phyloP scores from a whole-genome alignment of 2,888 invertebrate genomes.

The Chrysina gloriosa region DNA sequence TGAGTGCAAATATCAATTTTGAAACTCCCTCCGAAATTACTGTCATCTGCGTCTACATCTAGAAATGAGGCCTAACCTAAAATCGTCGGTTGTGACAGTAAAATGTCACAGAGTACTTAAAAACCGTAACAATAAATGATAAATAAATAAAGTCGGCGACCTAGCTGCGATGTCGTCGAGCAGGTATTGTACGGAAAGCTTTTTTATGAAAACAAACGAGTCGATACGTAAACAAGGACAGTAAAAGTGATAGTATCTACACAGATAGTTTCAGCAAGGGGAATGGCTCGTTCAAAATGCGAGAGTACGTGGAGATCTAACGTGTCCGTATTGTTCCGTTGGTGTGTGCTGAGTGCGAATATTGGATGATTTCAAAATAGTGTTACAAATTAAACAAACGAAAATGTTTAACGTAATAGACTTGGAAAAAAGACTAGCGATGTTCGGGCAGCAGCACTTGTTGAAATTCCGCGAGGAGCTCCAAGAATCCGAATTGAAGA shows the following conservation, averaged over 20 bases:
- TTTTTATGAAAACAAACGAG: conserved; percentile 25
- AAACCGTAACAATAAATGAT: background rate
- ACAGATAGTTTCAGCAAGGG: conserved; percentile 30
- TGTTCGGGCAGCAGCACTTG: conserved; percentile 51
- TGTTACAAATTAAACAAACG: background rate
- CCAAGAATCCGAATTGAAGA: conserved; percentile 44
- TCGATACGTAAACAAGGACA: conserved; percentile 41
- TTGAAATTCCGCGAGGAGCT: conserved; percentile 51
- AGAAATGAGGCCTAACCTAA: conserved; percentile 28
- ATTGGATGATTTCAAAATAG: conserved; percentile 21
- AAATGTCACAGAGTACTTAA: background rate
- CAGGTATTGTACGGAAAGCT: conserved; percentile 23
- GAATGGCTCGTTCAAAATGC: conserved; percentile 40
- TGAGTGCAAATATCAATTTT: conserved; percentile 2
- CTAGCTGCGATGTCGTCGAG: background rate
- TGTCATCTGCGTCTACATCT: background rate
- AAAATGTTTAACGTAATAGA: conserved; percentile 34
- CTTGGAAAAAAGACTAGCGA: conserved; percentile 39
- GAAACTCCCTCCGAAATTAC: conserved; percentile 31
- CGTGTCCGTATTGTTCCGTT: conserved; percentile 40
- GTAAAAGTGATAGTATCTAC: conserved; percentile 40
- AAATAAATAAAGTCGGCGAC: background rate
- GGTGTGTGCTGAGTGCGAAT: conserved; percentile 40
- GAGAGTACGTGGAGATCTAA: conserved; percentile 43
- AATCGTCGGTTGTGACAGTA: background rate